Percentiles rank a stretch among this genome's conserved stretches.
phyloP scores from a whole-genome alignment of 2,797 vertebrate species.

The Lemur catta region DNA sequence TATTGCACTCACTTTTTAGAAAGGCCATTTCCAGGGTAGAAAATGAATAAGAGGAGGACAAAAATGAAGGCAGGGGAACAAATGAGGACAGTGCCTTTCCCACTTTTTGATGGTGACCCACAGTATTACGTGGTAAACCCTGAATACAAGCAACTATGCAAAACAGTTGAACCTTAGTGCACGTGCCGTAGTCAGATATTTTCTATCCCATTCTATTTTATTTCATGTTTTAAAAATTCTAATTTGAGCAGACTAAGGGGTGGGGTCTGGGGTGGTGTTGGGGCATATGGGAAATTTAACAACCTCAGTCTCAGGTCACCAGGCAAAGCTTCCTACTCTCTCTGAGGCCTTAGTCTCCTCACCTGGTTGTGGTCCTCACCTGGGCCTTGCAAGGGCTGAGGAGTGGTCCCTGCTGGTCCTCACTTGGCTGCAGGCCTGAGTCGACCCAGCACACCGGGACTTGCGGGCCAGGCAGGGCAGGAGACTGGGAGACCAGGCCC shows the following conservation, averaged over 20 bases:
- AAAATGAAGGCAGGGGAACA: not conserved
- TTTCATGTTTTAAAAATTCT: not conserved
- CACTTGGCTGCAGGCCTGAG: rapidly evolving
- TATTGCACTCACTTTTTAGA: not conserved
- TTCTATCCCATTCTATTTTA: not conserved
- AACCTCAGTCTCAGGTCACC: not conserved
- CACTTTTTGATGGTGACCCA: not conserved
- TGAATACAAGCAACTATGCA: not conserved
- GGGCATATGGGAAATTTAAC: rapidly evolving
- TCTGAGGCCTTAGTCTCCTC: not conserved
- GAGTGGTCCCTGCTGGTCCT: rapidly evolving
- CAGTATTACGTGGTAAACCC: not conserved
- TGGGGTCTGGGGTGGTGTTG: not conserved
- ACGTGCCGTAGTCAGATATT: not conserved
- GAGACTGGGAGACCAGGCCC: not conserved
- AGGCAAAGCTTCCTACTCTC: not conserved
- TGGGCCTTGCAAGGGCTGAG: not conserved
- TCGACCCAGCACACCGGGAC: rapidly evolving
- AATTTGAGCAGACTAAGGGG: rapidly evolving
- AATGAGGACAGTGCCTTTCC: not conserved
- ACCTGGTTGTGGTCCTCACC: not conserved
- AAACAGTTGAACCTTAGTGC: not conserved
- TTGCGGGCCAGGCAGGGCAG: not conserved
- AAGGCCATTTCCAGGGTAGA: not conserved
- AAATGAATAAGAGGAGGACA: not conserved